These are phyloP conservation scores for Sebastes nivosus DNA, from an alignment of 2,797 vertebrate species.

Conservation along the genomic window DNA sequence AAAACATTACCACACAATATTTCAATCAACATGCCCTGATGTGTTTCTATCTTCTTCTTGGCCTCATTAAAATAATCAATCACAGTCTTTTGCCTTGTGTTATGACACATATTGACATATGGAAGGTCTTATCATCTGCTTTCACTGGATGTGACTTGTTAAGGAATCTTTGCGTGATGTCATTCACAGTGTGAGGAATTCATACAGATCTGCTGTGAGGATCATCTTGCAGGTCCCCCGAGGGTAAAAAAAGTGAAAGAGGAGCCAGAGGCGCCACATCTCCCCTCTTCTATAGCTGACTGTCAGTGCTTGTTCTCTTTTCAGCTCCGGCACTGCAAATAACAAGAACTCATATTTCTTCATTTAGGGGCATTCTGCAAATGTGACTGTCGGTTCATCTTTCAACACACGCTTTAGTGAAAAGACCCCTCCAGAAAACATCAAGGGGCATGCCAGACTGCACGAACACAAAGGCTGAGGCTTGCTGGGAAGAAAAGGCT, in stretches of 20 bases:
- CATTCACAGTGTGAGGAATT: slow-evolving; percentile 74
- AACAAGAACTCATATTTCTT: slow-evolving; percentile 48
- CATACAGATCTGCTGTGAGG: slow-evolving; percentile 51
- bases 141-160: slow-evolving; percentile 79
- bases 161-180: slow-evolving; percentile 80
- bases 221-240: slow-evolving; percentile 45
- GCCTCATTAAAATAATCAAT: slow-evolving; percentile 64
- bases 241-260: slow-evolving; percentile 16
- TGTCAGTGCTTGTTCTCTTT: slow-evolving; percentile 40
- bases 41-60: slow-evolving; percentile 34
- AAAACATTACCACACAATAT: slow-evolving; percentile 45
- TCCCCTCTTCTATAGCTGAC: neutral
- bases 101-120: slow-evolving; percentile 54
- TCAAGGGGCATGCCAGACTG: slow-evolving; percentile 32
- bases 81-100: slow-evolving; percentile 36
- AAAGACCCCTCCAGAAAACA: slow-evolving; percentile 38
- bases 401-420: slow-evolving; percentile 50
- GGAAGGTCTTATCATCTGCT: slow-evolving; percentile 33
- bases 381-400: slow-evolving; percentile 54
- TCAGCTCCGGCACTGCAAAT: slow-evolving; percentile 20
- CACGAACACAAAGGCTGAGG: slow-evolving; percentile 52
- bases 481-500: slow-evolving; percentile 41
- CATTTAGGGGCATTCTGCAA: slow-evolving; percentile 29
- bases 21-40: slow-evolving; percentile 55
- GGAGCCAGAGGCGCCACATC: slow-evolving; percentile 18